These are phyloP conservation scores for Suricata suricatta DNA, from an alignment of 2,113 vertebrate species.

Conservation along the genomic window DNA sequence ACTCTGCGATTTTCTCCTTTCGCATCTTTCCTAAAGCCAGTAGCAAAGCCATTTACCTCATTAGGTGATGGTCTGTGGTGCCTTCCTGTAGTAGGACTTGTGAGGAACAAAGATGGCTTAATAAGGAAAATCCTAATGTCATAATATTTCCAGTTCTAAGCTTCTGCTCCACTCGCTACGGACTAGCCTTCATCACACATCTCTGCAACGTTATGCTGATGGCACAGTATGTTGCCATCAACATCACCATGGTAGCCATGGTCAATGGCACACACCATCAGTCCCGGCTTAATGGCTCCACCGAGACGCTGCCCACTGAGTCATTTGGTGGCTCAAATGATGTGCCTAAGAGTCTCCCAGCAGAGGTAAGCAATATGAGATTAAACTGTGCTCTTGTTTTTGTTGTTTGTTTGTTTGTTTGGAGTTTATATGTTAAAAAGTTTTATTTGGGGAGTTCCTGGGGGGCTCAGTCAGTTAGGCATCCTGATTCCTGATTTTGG, in stretches of 20 bases:
- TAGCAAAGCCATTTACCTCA: not conserved
- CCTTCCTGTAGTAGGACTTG: not conserved
- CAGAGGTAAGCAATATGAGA: constrained; percentile 20
- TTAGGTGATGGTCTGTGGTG: not conserved
- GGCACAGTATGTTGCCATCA: not conserved
- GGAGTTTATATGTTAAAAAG: not conserved
- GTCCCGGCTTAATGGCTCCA: not conserved
- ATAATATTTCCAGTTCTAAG: constrained; percentile 41
- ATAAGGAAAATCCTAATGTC: not conserved
- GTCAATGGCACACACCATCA: constrained; percentile 46
- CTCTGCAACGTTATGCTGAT: not conserved
- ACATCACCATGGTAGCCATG: constrained; percentile 64
- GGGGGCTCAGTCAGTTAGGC: no score
- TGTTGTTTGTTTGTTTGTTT: constrained; percentile 1
- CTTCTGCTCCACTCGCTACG: constrained; percentile 52
- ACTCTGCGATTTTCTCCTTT: not conserved
- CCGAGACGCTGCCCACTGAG: not conserved
- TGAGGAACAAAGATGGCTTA: not conserved
- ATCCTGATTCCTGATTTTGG: no score
- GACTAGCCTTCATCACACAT: constrained; percentile 3
- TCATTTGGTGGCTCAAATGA: not conserved
- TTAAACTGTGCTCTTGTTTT: not conserved
- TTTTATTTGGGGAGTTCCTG: not conserved
- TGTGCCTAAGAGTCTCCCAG: not conserved
- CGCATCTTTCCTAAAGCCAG: not conserved